Base-by-base conservation (phyloP, 2,888 invertebrate species). In the Caenorhabditis angaria region DNA sequence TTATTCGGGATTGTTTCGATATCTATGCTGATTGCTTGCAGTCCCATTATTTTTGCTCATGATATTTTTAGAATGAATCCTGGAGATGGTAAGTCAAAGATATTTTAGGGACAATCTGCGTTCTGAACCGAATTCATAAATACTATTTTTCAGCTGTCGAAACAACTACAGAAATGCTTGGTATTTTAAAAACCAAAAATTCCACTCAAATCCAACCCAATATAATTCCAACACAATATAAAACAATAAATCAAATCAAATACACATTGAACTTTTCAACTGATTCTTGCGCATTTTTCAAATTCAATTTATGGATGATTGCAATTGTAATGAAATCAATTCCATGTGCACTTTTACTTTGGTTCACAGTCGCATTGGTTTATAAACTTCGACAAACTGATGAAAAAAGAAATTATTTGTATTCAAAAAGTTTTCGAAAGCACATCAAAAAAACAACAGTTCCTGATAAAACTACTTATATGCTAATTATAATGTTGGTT, bases 351-450 rank as follows among this genome's bases (percentile, higher is more conserved):
- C 76, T 84, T 3, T 72, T 84, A 3, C 74, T 83, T 4, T 81
- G 80, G 80, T 83, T 83, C 63, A 84, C 82, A 0, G 61, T 81
- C 8, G 80, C 80, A 1, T 56, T 84, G 47, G 79, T 84, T 14
- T n/a, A 75, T 8, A 83, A 82, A 59, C 61, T 84, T 10, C 59
- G 82, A 27, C 78, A 77, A 35, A 82, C 82, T 0, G 81, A 83
- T 32, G 81, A 82, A 60, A 82, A 83, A 51, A 47, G 82, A 24
- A 80, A 82, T 41, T 76, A 80, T 70, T 78, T 83, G 85, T 88
- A 82, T 58, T 80, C 80, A 28, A 82, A 82, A 58, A 80, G 79
- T 32, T 82, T 81, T 61, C 78, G 83, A 48, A 81, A 81, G 51
- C 83, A 82, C 35, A 75, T 83, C 14, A 82, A 82, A 60, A 82